These are phyloP conservation scores for Portunus trituberculatus DNA, from an alignment of 1,140 invertebrate species.

Conservation along the genomic window DNA sequence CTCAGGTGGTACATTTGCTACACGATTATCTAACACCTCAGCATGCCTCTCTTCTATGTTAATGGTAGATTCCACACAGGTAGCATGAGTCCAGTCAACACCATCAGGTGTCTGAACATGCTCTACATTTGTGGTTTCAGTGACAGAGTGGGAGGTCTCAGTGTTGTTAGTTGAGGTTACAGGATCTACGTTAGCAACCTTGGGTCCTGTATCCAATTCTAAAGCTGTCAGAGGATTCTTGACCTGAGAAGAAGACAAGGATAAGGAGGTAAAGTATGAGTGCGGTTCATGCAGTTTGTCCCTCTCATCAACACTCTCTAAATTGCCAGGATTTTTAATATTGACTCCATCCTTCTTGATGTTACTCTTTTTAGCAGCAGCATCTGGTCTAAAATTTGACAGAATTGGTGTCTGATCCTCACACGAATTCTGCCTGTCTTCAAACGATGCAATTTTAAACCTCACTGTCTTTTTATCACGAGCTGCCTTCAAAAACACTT, in stretches of 20 bases:
- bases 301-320: not conserved
- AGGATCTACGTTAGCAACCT: slow-evolving; percentile 58
- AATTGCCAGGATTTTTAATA: not conserved
- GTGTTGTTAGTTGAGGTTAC: slow-evolving; percentile 65
- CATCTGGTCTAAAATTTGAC: not conserved
- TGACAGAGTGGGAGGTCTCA: slow-evolving; percentile 57
- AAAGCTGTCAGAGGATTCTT: slow-evolving; percentile 55
- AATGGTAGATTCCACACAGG: slow-evolving; percentile 39
- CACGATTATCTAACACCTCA: slow-evolving; percentile 59
- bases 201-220: slow-evolving; percentile 49
- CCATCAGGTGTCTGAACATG: slow-evolving; percentile 36
- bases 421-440: not conserved
- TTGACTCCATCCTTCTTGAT: not conserved
- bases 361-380: not conserved
- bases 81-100: slow-evolving; percentile 26
- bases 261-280: slow-evolving; percentile 47
- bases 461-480: slow-evolving; percentile 24
- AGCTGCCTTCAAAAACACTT: not conserved
- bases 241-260: slow-evolving; percentile 66
- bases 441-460: slow-evolving; percentile 45
- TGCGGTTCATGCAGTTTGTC: not conserved
- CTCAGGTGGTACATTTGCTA: slow-evolving; percentile 9
- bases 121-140: slow-evolving; percentile 57
- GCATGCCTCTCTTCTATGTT: slow-evolving; percentile 53
- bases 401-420: not conserved